These are phyloP conservation scores for Clunio marinus DNA, from an alignment of 2,888 invertebrate species.

Conservation along the genomic window DNA sequence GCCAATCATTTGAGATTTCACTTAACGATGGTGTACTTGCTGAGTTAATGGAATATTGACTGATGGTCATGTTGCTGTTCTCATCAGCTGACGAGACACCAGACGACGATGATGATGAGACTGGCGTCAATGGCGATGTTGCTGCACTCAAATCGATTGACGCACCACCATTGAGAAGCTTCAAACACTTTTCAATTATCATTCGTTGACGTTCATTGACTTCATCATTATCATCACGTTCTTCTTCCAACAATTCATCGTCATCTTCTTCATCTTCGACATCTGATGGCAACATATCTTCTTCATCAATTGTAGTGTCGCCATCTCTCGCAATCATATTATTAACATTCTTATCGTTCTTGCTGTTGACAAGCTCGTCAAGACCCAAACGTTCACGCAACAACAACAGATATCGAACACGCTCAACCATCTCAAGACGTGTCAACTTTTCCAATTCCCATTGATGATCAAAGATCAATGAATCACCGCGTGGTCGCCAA, in stretches of 20 bases:
- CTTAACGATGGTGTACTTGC: conserved; percentile 56
- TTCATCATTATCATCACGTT: conserved; percentile 59
- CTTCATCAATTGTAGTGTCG: conserved; percentile 54
- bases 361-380: conserved; percentile 68
- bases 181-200: conserved; percentile 73
- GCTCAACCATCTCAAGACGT: conserved; percentile 90
- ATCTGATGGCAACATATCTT: conserved; percentile 47
- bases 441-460: conserved; percentile 99
- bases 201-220: conserved; percentile 77
- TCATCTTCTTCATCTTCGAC: conserved; percentile 28
- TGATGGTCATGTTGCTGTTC: conserved; percentile 69
- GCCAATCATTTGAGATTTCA: conserved; percentile 58
- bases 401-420: conserved; percentile 85
- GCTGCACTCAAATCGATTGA: conserved; percentile 52
- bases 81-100: conserved; percentile 78
- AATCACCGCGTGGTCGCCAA: conserved; percentile 97
- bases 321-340: conserved; percentile 86
- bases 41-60: conserved; percentile 69
- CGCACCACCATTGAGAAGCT: conserved; percentile 58
- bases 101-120: conserved; percentile 48
- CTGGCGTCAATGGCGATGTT: conserved; percentile 27
- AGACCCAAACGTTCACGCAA: conserved; percentile 85
- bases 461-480: conserved; percentile 97
- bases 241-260: conserved; percentile 50
- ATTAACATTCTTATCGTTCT: conserved; percentile 85